Conservation (phyloP, 2,888 invertebrate species). For the Orthosia gracilis region DNA sequence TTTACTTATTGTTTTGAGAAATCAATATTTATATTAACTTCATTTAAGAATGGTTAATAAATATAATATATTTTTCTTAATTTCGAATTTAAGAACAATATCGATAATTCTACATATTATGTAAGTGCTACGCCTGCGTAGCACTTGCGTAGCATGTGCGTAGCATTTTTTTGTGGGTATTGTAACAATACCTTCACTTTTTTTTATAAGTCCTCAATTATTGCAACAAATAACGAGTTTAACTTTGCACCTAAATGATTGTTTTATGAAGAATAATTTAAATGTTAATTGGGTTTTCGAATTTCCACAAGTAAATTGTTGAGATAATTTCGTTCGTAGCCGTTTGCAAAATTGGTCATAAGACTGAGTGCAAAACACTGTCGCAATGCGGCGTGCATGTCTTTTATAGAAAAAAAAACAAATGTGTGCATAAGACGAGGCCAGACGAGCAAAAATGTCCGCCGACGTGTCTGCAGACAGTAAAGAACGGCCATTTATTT, state of each 20-base stretch:
- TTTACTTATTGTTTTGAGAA: not conserved
- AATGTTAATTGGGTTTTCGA: slow-evolving; percentile 23
- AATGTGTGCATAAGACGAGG: slow-evolving; percentile 55
- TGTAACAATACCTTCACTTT: not conserved
- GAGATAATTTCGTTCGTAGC: slow-evolving; percentile 14
- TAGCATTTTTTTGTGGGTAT: slow-evolving; percentile 25
- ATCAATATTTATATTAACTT: not conserved
- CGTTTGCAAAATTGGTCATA: slow-evolving; percentile 28
- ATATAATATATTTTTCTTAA: not conserved
- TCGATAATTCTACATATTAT: too few relatives aligned
- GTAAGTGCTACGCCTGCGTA: slow-evolving; percentile 47
- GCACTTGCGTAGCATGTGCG: slow-evolving; percentile 47
- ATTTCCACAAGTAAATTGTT: slow-evolving; percentile 15
- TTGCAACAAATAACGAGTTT: slow-evolving; percentile 18
- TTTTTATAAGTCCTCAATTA: slow-evolving; percentile 2
- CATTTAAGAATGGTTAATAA: not conserved
- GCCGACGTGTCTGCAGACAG: slow-evolving; percentile 69
- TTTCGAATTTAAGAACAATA: not conserved
- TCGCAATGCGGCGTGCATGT: slow-evolving; percentile 50
- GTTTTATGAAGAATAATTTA: slow-evolving; percentile 21
- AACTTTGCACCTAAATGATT: slow-evolving; percentile 16
- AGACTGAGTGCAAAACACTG: slow-evolving; percentile 43
- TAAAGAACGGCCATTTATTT: slow-evolving; percentile 82
- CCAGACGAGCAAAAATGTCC: slow-evolving; percentile 65
- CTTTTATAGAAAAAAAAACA: slow-evolving; percentile 35